phyloP scores from a whole-genome alignment of 2,113 vertebrate genomes.

The Chionodraco myersi region DNA sequence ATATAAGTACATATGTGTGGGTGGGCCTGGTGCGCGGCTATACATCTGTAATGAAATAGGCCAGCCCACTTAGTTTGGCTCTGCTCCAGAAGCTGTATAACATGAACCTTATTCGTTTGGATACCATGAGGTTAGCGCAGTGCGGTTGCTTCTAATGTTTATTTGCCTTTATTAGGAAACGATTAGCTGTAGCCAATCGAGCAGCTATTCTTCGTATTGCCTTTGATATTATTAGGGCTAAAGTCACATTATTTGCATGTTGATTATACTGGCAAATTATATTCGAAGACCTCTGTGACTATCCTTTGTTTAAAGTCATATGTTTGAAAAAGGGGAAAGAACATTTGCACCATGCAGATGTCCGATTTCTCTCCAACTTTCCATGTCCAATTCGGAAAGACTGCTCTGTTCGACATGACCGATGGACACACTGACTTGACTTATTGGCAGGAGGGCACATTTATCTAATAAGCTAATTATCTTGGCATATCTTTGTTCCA shows the following conservation, averaged over 20 bases:
- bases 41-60: background rate
- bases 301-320: background rate
- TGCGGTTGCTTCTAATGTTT: background rate
- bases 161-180: no score
- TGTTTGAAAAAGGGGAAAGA: background rate
- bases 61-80: background rate
- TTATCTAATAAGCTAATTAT: background rate
- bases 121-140: background rate
- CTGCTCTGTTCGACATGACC: no score
- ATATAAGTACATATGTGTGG: no score
- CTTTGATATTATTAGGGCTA: background rate
- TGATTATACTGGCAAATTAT: background rate
- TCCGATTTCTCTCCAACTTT: no score
- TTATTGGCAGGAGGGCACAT: background rate
- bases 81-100: background rate
- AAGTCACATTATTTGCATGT: background rate
- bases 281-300: background rate
- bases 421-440: background rate
- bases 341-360: no score
- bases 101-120: background rate
- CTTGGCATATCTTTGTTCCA: background rate
- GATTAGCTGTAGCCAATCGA: no score
- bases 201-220: no score
- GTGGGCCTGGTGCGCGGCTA: no score
- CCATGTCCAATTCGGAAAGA: no score